These are phyloP conservation scores for Leptinotarsa peninsularis DNA, from an alignment of 2,888 invertebrate species.

Conservation along the genomic window DNA sequence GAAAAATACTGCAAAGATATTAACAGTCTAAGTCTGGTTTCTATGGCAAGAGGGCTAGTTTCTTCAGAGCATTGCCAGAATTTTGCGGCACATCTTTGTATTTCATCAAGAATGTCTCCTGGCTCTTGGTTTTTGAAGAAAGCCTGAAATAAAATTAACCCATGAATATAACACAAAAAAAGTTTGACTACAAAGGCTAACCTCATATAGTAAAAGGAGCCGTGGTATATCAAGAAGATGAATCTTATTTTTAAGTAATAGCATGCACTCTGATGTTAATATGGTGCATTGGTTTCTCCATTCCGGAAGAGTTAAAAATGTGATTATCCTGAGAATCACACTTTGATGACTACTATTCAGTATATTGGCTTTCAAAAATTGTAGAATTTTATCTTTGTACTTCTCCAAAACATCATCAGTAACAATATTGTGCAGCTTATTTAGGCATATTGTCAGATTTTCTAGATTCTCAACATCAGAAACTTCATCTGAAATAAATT, in stretches of 20 bases:
- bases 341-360: conserved; percentile 55
- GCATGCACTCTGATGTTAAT: conserved; percentile 63
- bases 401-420: conserved; percentile 59
- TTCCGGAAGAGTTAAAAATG: conserved; percentile 66
- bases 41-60: conserved; percentile 32
- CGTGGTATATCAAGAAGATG: conserved; percentile 63
- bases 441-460: conserved; percentile 67
- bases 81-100: conserved; percentile 64
- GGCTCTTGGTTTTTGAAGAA: conserved; percentile 69
- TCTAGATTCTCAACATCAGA: conserved; percentile 61
- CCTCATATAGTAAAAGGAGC: conserved; percentile 62
- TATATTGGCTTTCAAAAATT: conserved; percentile 58
- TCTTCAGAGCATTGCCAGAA: conserved; percentile 61
- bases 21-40: conserved; percentile 63
- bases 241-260: conserved; percentile 62
- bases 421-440: conserved; percentile 64
- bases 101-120: conserved; percentile 63
- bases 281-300: conserved; percentile 65
- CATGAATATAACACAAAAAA: not conserved
- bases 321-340: conserved; percentile 58
- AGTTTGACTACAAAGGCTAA: conserved; percentile 43
- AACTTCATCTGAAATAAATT: conserved; percentile 24
- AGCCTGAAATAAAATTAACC: conserved; percentile 55
- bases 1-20: conserved; percentile 66
- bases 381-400: conserved; percentile 62